Evolutionary conservation across 2,888 invertebrate species (phyloP), one percentile per base, ranked within the genome.

Genomic region (Marronus borbonicus): DNA sequence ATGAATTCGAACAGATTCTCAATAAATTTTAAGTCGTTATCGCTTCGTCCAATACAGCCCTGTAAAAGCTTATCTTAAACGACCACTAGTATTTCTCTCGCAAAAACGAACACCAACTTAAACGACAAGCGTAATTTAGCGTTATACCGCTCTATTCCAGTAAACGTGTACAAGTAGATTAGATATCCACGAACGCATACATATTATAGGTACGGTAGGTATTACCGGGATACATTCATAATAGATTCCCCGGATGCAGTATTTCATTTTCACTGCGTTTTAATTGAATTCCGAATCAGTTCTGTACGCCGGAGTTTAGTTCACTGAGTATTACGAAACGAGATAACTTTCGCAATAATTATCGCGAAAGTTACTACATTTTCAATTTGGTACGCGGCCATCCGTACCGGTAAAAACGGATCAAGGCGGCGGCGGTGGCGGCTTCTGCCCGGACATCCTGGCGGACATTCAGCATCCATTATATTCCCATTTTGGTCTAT

Each of bases 381-480:
- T 79, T 72, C 79, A 74, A 79, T 79, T 79, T 70, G 52, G 65
- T 4, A 8, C 4, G 20, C 20, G 65, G n/a, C 36, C 65, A 44
- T 12, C 4, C 62, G 64, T 31, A 39, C 44, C 55, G 49, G 55
- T 70, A 70, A 77, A 77, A 79, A 79, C 78, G 8, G 78, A 75
- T 78, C 74, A 36, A 14, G 44, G 52, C 52, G 44, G 68, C 17
- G 28, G 62, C 49, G 50, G 65, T 8, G 55, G 17, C 39, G 74
- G 31, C 49, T 10, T 55, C 55, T 49, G 65, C 36, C 70, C 70
- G 77, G 77, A 74, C 75, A 58, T 68, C 66, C 78, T 69, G 76
- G 50, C 65, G 76, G 79, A 79, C 79, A 76, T 64, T 79, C 70
- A 44, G 79, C 76, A 24, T 76, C 72, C 66, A 79, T 79, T 79